phyloP scores from a whole-genome alignment of 1,140 invertebrate species.

The Caligus rogercresseyi region DNA sequence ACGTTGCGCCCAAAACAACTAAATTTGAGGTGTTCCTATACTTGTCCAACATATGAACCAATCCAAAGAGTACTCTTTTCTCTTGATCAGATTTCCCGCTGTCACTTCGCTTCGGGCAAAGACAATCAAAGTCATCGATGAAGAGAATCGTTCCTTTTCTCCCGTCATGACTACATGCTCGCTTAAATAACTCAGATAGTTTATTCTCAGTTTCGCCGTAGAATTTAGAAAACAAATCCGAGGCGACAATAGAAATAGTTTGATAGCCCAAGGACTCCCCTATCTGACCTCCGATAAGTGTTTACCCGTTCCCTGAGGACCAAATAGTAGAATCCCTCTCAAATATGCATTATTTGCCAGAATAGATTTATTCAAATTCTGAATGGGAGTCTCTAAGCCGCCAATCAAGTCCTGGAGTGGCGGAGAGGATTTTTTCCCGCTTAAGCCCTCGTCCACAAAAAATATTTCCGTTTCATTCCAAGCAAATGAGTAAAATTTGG shows the following conservation, averaged over 20 bases:
- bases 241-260: slow-evolving; percentile 30
- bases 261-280: not conserved
- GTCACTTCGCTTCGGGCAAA: slow-evolving; percentile 38
- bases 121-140: slow-evolving; percentile 55
- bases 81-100: not conserved
- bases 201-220: slow-evolving; percentile 51
- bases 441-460: not conserved
- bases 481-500: not conserved
- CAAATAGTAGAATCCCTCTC: not conserved
- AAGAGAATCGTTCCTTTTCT: slow-evolving; percentile 41
- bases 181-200: slow-evolving; percentile 44
- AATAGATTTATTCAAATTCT: not conserved
- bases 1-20: slow-evolving; percentile 53
- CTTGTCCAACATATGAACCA: not conserved
- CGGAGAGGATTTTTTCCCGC: not conserved
- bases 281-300: not conserved
- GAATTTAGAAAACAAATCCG: slow-evolving; percentile 48
- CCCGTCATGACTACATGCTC: slow-evolving; percentile 42
- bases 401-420: not conserved
- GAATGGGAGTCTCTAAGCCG: not conserved
- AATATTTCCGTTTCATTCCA: not conserved
- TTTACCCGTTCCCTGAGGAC: not conserved
- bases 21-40: slow-evolving; percentile 31
- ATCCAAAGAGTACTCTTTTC: slow-evolving; percentile 26
- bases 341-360: not conserved